Base-by-base conservation (phyloP, 2,797 vertebrate species). In the Sebastes oblongus region DNA sequence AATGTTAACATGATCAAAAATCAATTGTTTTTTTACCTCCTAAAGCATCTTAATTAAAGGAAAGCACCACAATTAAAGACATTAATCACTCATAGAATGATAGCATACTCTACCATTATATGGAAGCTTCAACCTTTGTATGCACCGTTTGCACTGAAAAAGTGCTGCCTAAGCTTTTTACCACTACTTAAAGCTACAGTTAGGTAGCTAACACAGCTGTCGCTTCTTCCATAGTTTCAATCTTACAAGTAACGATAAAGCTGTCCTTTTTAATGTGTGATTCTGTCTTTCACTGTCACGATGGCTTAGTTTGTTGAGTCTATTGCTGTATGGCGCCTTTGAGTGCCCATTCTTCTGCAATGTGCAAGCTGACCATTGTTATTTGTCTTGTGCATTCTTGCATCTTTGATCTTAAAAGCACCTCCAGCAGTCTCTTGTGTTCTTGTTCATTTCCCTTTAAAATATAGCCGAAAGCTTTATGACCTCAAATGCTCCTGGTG, bases 221-320 rank as follows among this genome's bases (percentile, higher is more conserved):
- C 12, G 18, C 73, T 66, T 80, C 69, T 55, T 29, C 60, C 70
- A 66, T n/a, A 42, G 20, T 77, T 72, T 79, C 9, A 68, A 54
- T 72, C 69, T 66, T 80, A 81, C 66, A 34, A 46, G 65, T 64
- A 68, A 80, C 32, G 30, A 77, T 68, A 60, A 80, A 66, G 58
- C 71, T 75, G 82, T 80, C 76, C n/a, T 71, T 64, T 59, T 46
- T 50, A 27, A 80, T 94, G n/a, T 72, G 54, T 64, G 54, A 77
- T 79, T 71, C 75, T 77, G 60, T 77, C 83, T 78, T 67, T 82
- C 55, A 72, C 60, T 87, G 69, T 80, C 82, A 74, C 2, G 4
- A 9, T 67, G 27, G 22, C n/a, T 77, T 77, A 75, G 50, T 60
- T 74, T 82, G 55, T 42, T 34, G n/a, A 32, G 58, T 64, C 61